Percentiles rank a stretch among this genome's conserved stretches.
Conservation (phyloP, 2,113 vertebrate genomes). For the Dascyllus trimaculatus region DNA sequence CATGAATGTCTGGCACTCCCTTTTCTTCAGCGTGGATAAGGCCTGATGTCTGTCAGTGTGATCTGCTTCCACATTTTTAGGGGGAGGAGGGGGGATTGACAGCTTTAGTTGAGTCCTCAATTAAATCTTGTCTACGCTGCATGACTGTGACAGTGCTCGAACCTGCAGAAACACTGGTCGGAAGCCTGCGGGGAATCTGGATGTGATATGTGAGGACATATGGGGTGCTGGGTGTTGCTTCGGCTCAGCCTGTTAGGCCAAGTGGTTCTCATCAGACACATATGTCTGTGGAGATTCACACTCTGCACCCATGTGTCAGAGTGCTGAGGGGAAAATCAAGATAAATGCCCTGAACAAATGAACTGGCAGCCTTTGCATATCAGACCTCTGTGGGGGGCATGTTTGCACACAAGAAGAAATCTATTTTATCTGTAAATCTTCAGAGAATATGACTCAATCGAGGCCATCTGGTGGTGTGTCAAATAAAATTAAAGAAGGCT, state of each 20-base stretch:
- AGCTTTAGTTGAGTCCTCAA: not conserved
- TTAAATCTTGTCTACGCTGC: constrained; percentile 33
- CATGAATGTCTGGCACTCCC: constrained; percentile 9
- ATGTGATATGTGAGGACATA: constrained; percentile 32
- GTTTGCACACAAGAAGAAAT: constrained; percentile 39
- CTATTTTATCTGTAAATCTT: constrained; percentile 17
- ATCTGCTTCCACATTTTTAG: not conserved
- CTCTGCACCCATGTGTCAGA: constrained; percentile 38
- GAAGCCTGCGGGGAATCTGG: constrained; percentile 44
- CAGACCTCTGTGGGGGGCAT: constrained; percentile 1
- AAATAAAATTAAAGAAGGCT: constrained; percentile 38
- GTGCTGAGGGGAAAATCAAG: constrained; percentile 30
- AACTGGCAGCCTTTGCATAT: constrained; percentile 33
- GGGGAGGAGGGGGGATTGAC: too few relatives aligned
- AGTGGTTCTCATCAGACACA: constrained; percentile 62
- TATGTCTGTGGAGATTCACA: constrained; percentile 63
- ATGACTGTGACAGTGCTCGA: constrained; percentile 1
- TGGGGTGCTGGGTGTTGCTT: constrained; percentile 42
- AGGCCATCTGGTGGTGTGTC: constrained; percentile 36
- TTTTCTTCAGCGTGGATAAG: constrained; percentile 9
- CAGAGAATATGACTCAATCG: constrained; percentile 45
- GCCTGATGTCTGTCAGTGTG: constrained; percentile 1
- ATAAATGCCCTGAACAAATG: constrained; percentile 52
- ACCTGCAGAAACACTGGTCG: constrained; percentile 36
- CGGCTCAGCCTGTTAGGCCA: constrained; percentile 31